These are phyloP conservation scores for Acanthosepion pharaonis DNA, from an alignment of 2,888 invertebrate species.

Conservation along the genomic window DNA sequence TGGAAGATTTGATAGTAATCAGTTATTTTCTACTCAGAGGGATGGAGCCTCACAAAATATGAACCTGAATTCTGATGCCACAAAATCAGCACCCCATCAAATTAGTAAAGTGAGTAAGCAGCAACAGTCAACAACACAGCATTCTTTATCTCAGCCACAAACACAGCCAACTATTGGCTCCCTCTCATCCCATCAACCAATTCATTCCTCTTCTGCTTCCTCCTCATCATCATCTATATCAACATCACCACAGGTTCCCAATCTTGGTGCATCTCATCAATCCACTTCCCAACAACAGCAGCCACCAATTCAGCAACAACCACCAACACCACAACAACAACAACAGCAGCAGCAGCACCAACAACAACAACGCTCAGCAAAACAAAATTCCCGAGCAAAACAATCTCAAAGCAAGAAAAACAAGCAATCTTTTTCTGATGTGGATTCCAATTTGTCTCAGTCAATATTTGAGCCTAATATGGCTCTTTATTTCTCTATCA, in stretches of 20 bases:
- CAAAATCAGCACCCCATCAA: not conserved
- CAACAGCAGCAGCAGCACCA: slow-evolving; percentile 58
- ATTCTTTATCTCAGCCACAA: slow-evolving; percentile 2
- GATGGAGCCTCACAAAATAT: slow-evolving; percentile 15
- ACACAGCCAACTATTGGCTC: not conserved
- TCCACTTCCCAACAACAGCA: slow-evolving; percentile 13
- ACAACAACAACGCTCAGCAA: slow-evolving; percentile 53
- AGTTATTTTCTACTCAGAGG: slow-evolving; percentile 36
- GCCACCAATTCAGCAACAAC: slow-evolving; percentile 49
- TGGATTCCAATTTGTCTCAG: slow-evolving; percentile 64
- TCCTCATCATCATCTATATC: not conserved
- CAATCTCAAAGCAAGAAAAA: slow-evolving; percentile 58
- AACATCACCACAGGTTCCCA: slow-evolving; percentile 5
- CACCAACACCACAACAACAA: slow-evolving; percentile 50
- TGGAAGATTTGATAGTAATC: slow-evolving; percentile 42
- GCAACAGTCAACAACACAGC: slow-evolving; percentile 49
- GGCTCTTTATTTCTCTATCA: slow-evolving; percentile 68
- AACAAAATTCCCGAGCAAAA: slow-evolving; percentile 55
- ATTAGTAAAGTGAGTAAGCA: slow-evolving; percentile 23
- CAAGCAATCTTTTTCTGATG: slow-evolving; percentile 61
- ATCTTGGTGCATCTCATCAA: not conserved
- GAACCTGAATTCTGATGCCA: not conserved
- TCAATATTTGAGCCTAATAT: slow-evolving; percentile 65
- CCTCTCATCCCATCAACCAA: slow-evolving; percentile 38
- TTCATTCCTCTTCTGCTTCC: not conserved